These are phyloP conservation scores for Pycnomerus fuliginosus DNA, from an alignment of 2,888 invertebrate genomes.

Conservation along the genomic window DNA sequence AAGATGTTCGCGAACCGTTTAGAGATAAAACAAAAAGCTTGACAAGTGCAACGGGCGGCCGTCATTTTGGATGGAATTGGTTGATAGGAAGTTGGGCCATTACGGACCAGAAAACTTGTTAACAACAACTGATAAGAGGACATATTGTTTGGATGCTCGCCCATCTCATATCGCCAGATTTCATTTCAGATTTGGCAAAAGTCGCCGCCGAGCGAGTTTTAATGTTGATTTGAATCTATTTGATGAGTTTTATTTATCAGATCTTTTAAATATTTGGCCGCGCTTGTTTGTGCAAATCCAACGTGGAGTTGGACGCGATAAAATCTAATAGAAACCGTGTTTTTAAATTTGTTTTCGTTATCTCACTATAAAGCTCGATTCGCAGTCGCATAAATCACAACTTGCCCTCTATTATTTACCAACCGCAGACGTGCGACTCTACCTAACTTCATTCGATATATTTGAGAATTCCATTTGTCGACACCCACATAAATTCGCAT, in stretches of 20 bases:
- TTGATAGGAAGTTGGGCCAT: slow-evolving; percentile 48
- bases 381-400: slow-evolving; percentile 38
- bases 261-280: slow-evolving; percentile 40
- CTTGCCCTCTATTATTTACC: slow-evolving; percentile 33
- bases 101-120: slow-evolving; percentile 52
- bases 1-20: slow-evolving; percentile 43
- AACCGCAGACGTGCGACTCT: slow-evolving; percentile 25
- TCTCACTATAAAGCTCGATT: slow-evolving; percentile 41
- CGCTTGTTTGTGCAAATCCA: slow-evolving; percentile 43
- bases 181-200: slow-evolving; percentile 52
- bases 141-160: slow-evolving; percentile 52
- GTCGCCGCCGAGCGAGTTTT: slow-evolving; percentile 43
- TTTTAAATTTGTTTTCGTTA: slow-evolving; percentile 47
- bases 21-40: slow-evolving; percentile 48
- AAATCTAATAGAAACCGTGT: slow-evolving; percentile 44
- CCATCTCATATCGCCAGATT: slow-evolving; percentile 48
- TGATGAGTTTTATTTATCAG: slow-evolving; percentile 54
- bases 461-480: slow-evolving; percentile 30
- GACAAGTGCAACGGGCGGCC: slow-evolving; percentile 45
- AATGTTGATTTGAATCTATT: slow-evolving; percentile 54
- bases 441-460: slow-evolving; percentile 27
- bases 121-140: slow-evolving; percentile 51
- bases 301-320: slow-evolving; percentile 30
- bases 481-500: slow-evolving; percentile 18
- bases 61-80: slow-evolving; percentile 35